Conservation (phyloP, 2,797 vertebrate species). For the Amblyraja radiata region DNA sequence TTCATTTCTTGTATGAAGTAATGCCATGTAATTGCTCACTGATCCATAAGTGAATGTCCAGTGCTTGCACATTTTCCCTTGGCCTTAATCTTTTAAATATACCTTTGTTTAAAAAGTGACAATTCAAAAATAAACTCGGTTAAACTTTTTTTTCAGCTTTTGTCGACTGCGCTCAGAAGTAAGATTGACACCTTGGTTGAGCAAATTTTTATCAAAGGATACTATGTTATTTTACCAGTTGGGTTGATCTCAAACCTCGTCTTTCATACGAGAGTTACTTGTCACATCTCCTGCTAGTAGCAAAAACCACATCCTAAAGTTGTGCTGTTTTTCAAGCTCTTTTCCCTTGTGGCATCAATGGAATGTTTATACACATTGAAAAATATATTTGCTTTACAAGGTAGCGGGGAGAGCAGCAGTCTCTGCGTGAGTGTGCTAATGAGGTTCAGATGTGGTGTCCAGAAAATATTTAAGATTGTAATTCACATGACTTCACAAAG, state of each 20-base stretch:
- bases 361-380: not conserved
- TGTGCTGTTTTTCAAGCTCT: conserved; percentile 23
- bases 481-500: conserved; percentile 51
- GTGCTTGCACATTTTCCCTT: not conserved
- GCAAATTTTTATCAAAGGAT: not conserved
- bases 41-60: not conserved
- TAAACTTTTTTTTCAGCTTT: not conserved
- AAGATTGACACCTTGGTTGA: not conserved
- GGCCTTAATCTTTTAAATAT: not conserved
- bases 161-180: not conserved
- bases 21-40: not conserved
- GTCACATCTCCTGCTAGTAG: not conserved
- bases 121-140: not conserved
- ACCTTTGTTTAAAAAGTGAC: not conserved
- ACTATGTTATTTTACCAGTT: not conserved
- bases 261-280: not conserved
- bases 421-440: conserved; percentile 47
- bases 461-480: conserved; percentile 39
- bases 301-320: not conserved
- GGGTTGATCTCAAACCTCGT: not conserved
- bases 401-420: conserved; percentile 4
- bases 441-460: conserved; percentile 50
- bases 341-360: not conserved
- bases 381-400: conserved; percentile 20
- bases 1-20: not conserved